phyloP scores from a whole-genome alignment of 2,797 vertebrate species.

The Poecilia gillii region DNA sequence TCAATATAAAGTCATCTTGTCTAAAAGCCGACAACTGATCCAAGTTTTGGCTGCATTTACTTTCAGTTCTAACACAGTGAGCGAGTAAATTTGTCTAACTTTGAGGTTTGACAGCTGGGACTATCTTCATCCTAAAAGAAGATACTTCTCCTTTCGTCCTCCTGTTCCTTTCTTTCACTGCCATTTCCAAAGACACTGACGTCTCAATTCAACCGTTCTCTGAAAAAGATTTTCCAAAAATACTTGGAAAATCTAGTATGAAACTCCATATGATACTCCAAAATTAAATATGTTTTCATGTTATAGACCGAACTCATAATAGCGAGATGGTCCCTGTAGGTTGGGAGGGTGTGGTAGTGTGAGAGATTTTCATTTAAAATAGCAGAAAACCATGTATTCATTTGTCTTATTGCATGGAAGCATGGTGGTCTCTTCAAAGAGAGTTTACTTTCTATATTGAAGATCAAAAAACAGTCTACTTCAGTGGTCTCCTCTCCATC shows the following conservation, averaged over 20 bases:
- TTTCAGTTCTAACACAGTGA: neutral
- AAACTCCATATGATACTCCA: neutral
- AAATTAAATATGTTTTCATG: neutral
- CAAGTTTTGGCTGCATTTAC: neutral
- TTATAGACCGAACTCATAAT: neutral
- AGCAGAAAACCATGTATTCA: neutral
- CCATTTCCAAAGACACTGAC: neutral
- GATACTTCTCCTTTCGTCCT: neutral
- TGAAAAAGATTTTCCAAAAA: neutral
- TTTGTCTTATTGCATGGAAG: neutral
- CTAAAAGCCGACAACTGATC: neutral
- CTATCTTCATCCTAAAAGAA: neutral
- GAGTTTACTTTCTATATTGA: neutral
- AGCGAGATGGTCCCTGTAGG: neutral
- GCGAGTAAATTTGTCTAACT: neutral
- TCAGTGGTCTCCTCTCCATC: neutral
- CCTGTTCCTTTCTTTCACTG: neutral
- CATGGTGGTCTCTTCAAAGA: neutral
- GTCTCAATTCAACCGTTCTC: neutral
- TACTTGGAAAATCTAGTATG: neutral
- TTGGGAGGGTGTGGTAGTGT: neutral
- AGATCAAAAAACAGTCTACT: neutral
- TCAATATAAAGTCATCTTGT: neutral
- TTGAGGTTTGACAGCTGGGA: neutral
- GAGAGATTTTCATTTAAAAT: neutral